Percentiles rank a stretch among this genome's conserved stretches.
phyloP scores from a whole-genome alignment of 2,888 invertebrate genomes.

The Busseola fusca region DNA sequence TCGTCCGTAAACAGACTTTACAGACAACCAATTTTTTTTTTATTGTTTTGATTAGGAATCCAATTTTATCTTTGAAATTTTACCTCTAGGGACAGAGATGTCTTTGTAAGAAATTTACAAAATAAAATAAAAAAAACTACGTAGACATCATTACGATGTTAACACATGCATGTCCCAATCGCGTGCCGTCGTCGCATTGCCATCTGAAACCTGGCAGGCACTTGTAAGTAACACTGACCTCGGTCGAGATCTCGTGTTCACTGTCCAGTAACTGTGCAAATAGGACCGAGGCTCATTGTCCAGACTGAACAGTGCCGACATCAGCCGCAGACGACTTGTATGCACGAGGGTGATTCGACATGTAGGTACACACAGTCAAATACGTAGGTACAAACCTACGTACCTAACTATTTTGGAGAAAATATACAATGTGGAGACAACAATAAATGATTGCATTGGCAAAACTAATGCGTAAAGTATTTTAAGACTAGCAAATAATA shows the following conservation, averaged over 20 bases:
- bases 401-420: background rate
- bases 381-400: background rate
- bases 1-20: too few species aligned
- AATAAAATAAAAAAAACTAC: too few species aligned
- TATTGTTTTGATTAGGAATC: background rate
- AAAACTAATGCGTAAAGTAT: too few species aligned
- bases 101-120: too few species aligned
- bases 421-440: background rate
- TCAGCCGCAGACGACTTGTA: conserved; percentile 31
- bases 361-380: background rate
- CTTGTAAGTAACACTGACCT: conserved; percentile 54
- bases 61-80: background rate
- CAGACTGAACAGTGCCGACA: conserved; percentile 32
- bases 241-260: conserved; percentile 39
- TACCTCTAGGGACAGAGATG: too few species aligned
- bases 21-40: too few species aligned
- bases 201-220: conserved; percentile 30
- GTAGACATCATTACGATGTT: conserved; percentile 13
- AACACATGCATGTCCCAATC: conserved; percentile 13
- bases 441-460: too few species aligned
- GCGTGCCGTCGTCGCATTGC: conserved; percentile 46
- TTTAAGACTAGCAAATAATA: too few species aligned
- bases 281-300: conserved; percentile 40
- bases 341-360: conserved; percentile 39
- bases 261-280: conserved; percentile 51